phyloP scores from a whole-genome alignment of 2,888 invertebrate species.

The Mythimna impura region DNA sequence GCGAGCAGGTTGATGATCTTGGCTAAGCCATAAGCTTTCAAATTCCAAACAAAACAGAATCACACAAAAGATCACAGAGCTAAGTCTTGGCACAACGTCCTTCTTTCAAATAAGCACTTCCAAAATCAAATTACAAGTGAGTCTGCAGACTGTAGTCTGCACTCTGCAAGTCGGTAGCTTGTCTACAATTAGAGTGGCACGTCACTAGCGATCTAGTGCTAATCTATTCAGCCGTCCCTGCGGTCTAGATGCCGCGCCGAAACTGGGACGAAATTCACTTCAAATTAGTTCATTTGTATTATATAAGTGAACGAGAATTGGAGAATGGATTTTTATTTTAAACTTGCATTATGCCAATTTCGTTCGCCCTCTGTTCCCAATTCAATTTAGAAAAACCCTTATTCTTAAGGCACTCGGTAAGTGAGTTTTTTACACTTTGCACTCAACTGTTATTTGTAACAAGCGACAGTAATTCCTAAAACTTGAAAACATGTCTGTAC shows the following conservation, averaged over 20 bases:
- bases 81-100: not conserved
- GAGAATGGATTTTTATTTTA: not conserved
- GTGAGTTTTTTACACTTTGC: not conserved
- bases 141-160: not conserved
- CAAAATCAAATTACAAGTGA: constrained; percentile 14
- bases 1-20: not conserved
- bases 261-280: constrained; percentile 9
- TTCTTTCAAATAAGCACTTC: not conserved
- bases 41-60: not conserved
- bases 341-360: not conserved
- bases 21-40: not conserved
- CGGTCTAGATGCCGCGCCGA: constrained; percentile 5
- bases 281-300: constrained; percentile 4
- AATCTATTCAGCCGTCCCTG: constrained; percentile 25
- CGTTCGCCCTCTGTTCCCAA: not conserved
- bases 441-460: too few relatives aligned
- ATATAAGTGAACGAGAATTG: not conserved
- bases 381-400: not conserved
- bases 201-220: constrained; percentile 17
- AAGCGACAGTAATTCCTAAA: too few relatives aligned
- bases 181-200: not conserved
- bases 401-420: not conserved
- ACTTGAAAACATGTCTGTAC: too few relatives aligned
- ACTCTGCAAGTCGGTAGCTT: not conserved
- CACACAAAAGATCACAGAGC: not conserved